Percentiles rank a stretch among this genome's conserved stretches.
These are phyloP conservation scores for Centropus bengalensis DNA, from an alignment of 2,113 vertebrate genomes.

Conservation along the genomic window DNA sequence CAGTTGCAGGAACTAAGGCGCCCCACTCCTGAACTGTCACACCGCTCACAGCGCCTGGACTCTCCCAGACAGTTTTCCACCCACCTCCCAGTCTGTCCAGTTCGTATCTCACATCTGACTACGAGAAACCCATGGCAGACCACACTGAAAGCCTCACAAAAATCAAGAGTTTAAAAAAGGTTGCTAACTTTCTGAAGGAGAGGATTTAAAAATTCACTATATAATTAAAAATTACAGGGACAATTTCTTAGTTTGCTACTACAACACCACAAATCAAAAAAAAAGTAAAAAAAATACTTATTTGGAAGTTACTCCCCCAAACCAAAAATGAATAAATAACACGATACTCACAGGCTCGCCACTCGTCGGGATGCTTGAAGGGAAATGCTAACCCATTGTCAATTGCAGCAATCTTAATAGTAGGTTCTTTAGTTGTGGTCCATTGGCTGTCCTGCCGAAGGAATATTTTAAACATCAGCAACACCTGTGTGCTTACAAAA, in stretches of 20 bases:
- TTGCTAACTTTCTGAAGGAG: neutral
- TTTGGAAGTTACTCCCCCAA: neutral
- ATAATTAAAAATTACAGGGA: neutral
- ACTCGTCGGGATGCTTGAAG: constrained; percentile 97
- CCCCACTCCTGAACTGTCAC: no score
- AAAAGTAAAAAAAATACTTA: neutral
- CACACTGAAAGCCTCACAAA: accelerated
- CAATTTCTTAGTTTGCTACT: neutral
- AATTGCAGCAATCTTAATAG: constrained; percentile 93
- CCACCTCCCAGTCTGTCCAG: neutral
- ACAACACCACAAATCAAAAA: neutral
- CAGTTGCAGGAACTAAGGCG: neutral
- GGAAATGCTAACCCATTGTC: constrained; percentile 98
- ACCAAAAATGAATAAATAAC: neutral
- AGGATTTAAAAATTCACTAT: no score
- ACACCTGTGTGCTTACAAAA: neutral
- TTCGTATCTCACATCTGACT: accelerated
- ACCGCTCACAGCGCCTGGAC: neutral
- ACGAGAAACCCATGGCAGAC: neutral
- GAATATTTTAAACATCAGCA: neutral
- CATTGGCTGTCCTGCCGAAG: constrained; percentile 80
- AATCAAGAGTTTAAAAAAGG: neutral
- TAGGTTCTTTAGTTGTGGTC: constrained; percentile 73
- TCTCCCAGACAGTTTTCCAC: neutral
- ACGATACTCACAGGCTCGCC: constrained; percentile 88